Evolutionary conservation across 2,113 vertebrate species (phyloP).

Genomic region (Chaenocephalus aceratus): DNA sequence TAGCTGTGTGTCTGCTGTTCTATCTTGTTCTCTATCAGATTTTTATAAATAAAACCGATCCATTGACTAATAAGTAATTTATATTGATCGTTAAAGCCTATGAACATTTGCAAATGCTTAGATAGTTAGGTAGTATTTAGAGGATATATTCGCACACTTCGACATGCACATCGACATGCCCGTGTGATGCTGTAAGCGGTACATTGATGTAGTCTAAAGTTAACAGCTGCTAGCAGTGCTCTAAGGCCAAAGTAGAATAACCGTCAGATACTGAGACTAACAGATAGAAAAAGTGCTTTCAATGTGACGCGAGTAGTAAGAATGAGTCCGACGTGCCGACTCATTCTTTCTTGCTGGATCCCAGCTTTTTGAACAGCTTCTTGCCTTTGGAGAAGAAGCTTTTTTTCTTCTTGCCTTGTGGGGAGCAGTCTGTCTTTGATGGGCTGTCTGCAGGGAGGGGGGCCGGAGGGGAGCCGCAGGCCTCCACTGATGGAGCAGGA

Average conservation of each 20-base stretch:
- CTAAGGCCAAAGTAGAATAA: conserved; percentile 57
- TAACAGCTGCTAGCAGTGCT: conserved; percentile 41
- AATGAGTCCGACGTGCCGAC: conserved; percentile 14
- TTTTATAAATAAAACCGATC: conserved; percentile 7
- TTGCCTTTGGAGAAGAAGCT: conserved; percentile 93
- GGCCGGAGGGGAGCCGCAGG: conserved; percentile 18
- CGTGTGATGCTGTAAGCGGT: conserved; percentile 35
- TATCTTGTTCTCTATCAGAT: not conserved
- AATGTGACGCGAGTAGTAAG: conserved; percentile 13
- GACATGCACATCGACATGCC: conserved; percentile 67
- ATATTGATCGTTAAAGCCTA: conserved; percentile 26
- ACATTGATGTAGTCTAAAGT: conserved; percentile 2
- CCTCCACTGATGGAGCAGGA: conserved; percentile 20
- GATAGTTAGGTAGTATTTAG: conserved; percentile 30
- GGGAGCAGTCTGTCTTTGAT: conserved; percentile 54
- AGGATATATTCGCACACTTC: conserved; percentile 38
- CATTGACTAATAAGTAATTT: not conserved
- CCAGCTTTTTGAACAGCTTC: conserved; percentile 91
- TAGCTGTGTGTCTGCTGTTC: conserved; percentile 32
- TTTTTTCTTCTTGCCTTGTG: conserved; percentile 87
- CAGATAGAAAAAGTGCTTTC: conserved; percentile 74
- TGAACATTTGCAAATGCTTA: conserved; percentile 35
- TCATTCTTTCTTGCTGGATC: conserved; percentile 91
- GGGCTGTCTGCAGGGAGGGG: conserved; percentile 44
- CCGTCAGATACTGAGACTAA: conserved; percentile 34